phyloP scores from a whole-genome alignment of 2,113 vertebrate genomes.

The Catagonus wagneri region DNA sequence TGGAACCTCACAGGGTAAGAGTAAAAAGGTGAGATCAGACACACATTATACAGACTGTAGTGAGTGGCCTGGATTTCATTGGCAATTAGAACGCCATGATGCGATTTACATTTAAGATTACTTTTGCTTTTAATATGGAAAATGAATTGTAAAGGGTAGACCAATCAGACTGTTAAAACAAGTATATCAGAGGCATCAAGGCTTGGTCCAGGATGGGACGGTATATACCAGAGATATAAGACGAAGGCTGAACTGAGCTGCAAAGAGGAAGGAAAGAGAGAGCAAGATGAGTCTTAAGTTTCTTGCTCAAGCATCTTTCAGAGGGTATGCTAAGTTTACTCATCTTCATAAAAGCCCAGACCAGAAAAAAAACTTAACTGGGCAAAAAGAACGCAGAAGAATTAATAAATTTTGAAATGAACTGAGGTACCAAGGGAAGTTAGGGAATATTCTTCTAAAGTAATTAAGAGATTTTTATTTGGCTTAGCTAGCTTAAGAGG shows the following conservation, averaged over 20 bases:
- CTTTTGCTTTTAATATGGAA: neutral
- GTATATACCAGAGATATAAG: neutral
- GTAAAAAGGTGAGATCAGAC: neutral
- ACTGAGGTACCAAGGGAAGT: neutral
- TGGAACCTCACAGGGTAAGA: neutral
- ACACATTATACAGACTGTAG: neutral
- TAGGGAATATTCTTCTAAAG: neutral
- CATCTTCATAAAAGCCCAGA: conserved; percentile 21
- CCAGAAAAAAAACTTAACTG: conserved; percentile 31
- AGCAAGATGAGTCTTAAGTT: neutral
- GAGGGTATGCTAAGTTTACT: neutral
- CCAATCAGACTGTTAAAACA: neutral
- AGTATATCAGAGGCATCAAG: neutral
- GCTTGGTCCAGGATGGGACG: neutral
- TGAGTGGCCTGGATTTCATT: neutral
- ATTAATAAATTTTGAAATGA: conserved; percentile 8
- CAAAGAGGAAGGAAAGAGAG: neutral
- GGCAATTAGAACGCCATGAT: neutral
- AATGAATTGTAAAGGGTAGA: neutral
- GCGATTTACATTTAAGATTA: neutral
- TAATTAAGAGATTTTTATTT: neutral
- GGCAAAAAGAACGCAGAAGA: conserved; percentile 8
- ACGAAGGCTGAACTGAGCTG: neutral
- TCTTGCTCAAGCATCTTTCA: conserved; percentile 28
- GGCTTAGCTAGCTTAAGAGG: neutral